Base-by-base conservation (phyloP, 2,113 vertebrate genomes). In the Neofelis nebulosa region DNA sequence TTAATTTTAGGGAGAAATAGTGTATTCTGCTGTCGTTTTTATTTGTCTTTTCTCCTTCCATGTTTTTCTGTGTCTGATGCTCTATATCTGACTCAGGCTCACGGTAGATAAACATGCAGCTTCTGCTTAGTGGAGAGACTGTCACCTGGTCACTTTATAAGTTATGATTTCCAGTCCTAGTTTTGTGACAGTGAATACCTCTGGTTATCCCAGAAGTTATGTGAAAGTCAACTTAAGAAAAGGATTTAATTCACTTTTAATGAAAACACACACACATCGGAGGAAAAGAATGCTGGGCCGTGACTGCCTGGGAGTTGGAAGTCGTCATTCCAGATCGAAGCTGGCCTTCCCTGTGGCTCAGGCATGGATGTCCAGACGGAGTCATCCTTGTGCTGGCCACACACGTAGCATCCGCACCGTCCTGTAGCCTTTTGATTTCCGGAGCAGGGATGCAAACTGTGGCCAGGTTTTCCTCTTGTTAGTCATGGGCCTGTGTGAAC, bases 301-400 rank as follows among this genome's bases (percentile, higher is more conserved):
- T 74, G 45, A n/a, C 55, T 52, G 31, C 36, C 23, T 0, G 11
- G 48, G 69, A 48, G 41, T 8, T 57, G 78, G 71, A 63, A 82
- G 11, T 36, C 13, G 19, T 33, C 73, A 3, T 38, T 48, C 19
- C 4, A 25, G 10, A 65, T n/a, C 5, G 14, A 81, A 71, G 38
- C 52, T 36, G 1, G 5, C 71, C 89, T 74, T 23, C 13, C 13
- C 12, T n/a, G 16, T 0, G 25, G 6, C 23, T 57, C 7, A 4
- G 61, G 48, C 12, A 13, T 0, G 13, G 55, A 16, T 8, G 1
- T 3, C 23, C 71, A 27, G n/a, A 33, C 0, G 1, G 55, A 0
- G 0, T 10, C 36, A 61, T 21, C 73, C 29, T 3, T 5, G 68
- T 0, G 7, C 33, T 7, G 38, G 11, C 79, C 23, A n/a, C n/a